Conservation (phyloP, 2,797 vertebrate species). For the Chromis chromis region DNA sequence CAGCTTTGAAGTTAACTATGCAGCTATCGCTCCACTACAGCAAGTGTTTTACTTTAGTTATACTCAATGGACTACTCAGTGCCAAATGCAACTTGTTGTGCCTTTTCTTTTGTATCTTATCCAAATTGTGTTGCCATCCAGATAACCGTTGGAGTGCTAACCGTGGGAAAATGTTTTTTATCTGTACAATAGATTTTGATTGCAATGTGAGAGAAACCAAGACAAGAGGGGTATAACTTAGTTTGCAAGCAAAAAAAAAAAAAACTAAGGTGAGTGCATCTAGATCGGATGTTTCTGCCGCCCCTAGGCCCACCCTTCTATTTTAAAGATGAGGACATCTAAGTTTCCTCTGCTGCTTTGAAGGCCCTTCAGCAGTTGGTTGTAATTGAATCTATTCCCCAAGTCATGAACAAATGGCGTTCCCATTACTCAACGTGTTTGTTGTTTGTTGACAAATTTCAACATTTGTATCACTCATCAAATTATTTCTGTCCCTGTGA, state of each 20-base stretch:
- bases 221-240: background rate
- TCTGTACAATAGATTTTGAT: background rate
- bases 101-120: conserved; percentile 29
- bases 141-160: background rate
- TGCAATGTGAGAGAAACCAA: background rate
- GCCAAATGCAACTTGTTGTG: conserved; percentile 25
- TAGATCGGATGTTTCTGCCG: conserved; percentile 7
- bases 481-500: conserved; percentile 68
- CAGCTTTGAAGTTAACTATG: conserved; percentile 36
- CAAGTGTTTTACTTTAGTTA: conserved; percentile 37
- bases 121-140: background rate
- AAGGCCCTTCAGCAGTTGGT: conserved; percentile 37
- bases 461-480: conserved; percentile 68
- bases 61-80: conserved; percentile 5
- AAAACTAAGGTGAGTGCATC: background rate
- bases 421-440: conserved; percentile 55
- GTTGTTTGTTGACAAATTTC: conserved; percentile 73
- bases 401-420: conserved; percentile 43
- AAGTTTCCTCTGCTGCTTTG: conserved; percentile 32
- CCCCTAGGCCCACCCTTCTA: conserved; percentile 1
- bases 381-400: conserved; percentile 26
- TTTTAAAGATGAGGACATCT: conserved; percentile 38
- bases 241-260: conserved; percentile 4
- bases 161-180: background rate
- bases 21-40: conserved; percentile 25